Evolutionary conservation across 2,888 invertebrate species (phyloP).

Genomic region (Beris morrisii): DNA sequence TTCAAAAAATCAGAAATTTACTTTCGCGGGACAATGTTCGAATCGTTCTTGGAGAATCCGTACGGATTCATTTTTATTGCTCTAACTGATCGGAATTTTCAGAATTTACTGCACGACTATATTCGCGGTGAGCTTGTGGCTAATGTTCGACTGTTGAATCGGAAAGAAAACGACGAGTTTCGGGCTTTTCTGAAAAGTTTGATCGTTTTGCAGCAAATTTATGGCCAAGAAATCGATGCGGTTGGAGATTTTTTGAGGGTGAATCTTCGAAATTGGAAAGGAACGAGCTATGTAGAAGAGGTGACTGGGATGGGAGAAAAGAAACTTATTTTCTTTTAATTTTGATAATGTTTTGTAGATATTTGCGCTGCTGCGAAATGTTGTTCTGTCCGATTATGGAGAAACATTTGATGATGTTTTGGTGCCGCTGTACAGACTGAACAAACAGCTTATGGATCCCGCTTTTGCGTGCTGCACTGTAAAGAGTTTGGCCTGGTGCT

Average conservation of each 20-base stretch:
- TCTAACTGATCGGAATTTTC: conserved; percentile 1
- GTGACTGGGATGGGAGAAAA: neutral
- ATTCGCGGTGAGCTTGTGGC: conserved; percentile 2
- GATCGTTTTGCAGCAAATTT: conserved; percentile 2
- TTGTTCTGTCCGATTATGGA: conserved; percentile 15
- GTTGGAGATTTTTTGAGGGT: conserved; percentile 11
- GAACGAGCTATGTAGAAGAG: conserved; percentile 7
- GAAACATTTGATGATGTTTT: conserved; percentile 14
- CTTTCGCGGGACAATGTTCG: conserved; percentile 10
- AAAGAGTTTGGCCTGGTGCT: conserved; percentile 4
- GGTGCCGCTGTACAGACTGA: conserved; percentile 6
- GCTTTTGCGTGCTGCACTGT: conserved; percentile 3
- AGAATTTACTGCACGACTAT: conserved; percentile 3
- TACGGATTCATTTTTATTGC: conserved; percentile 19
- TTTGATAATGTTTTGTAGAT: conserved; percentile 1
- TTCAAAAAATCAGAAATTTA: neutral
- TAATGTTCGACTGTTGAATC: neutral
- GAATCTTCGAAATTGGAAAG: conserved; percentile 20
- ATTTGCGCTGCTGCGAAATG: conserved; percentile 1
- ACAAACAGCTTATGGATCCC: conserved; percentile 1
- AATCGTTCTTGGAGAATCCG: conserved; percentile 14
- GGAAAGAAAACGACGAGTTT: conserved; percentile 7
- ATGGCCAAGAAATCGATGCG: conserved; percentile 2
- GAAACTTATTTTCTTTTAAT: neutral
- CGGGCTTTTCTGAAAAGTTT: neutral